Conservation (phyloP, 1,140 invertebrate genomes). For the Drosophila sp. region DNA sequence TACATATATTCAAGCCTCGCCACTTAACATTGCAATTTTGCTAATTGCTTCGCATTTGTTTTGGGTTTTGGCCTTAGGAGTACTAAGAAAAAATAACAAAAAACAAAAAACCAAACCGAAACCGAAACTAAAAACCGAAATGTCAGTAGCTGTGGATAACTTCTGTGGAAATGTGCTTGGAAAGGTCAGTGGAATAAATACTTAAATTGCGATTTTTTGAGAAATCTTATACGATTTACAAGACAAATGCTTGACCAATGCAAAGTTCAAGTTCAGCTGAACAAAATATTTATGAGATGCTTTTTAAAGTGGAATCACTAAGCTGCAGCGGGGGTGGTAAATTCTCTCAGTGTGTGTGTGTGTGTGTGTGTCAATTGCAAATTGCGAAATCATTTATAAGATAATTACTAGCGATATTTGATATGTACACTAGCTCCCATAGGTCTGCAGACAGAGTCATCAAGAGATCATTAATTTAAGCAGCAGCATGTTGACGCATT, state of each 20-base stretch:
- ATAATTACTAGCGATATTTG: slow-evolving; percentile 35
- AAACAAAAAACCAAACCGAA: neutral
- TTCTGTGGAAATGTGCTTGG: neutral
- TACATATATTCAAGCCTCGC: neutral
- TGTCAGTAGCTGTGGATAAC: slow-evolving; percentile 29
- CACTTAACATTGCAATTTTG: slow-evolving; percentile 46
- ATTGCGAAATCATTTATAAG: slow-evolving; percentile 41
- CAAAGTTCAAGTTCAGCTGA: slow-evolving; percentile 50
- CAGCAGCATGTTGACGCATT: slow-evolving; percentile 33
- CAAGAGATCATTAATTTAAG: slow-evolving; percentile 48
- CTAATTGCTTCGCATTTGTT: slow-evolving; percentile 52
- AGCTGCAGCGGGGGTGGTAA: neutral
- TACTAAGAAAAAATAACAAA: neutral
- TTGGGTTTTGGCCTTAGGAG: slow-evolving; percentile 28
- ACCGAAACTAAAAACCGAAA: neutral
- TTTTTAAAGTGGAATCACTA: slow-evolving; percentile 37
- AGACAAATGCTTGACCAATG: slow-evolving; percentile 49
- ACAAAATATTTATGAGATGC: slow-evolving; percentile 19
- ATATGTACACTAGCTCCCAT: slow-evolving; percentile 16
- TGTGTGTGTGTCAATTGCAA: slow-evolving; percentile 21
- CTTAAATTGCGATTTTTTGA: slow-evolving; percentile 48
- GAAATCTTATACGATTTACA: slow-evolving; percentile 28
- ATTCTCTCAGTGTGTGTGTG: neutral
- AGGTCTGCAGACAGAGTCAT: slow-evolving; percentile 15
- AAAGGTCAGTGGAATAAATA: slow-evolving; percentile 42